Conservation (phyloP, 35 echinoderm and acorn worm genomes). For the Antedon bifida region DNA sequence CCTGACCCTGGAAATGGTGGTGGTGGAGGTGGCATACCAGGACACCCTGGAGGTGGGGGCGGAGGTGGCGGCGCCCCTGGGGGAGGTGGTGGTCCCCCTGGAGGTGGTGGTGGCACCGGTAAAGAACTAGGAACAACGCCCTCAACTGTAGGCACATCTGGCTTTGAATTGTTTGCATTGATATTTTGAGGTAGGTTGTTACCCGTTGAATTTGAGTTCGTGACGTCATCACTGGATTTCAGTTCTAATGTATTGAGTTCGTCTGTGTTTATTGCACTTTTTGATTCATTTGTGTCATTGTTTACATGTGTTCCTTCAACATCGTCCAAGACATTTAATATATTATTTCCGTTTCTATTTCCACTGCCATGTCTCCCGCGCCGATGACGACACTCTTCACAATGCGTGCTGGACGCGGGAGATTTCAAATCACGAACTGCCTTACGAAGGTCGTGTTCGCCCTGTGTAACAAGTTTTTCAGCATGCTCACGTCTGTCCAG, state of each 20-base stretch:
- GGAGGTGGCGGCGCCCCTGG: conserved; percentile 41
- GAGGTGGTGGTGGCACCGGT: neutral
- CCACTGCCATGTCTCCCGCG: neutral
- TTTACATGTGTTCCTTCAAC: neutral
- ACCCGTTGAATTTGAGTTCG: neutral
- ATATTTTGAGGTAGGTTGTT: neutral
- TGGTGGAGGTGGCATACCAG: conserved; percentile 37
- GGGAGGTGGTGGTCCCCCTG: conserved; percentile 20
- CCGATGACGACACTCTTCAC: conserved; percentile 1
- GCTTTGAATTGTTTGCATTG: neutral
- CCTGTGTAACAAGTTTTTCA: conserved; percentile 36
- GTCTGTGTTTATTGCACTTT: conserved; percentile 4
- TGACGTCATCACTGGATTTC: neutral
- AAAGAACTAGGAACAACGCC: conserved; percentile 6
- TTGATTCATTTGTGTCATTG: neutral
- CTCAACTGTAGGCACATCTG: neutral
- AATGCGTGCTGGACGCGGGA: neutral
- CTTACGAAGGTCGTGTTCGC: conserved; percentile 54
- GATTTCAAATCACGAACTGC: conserved; percentile 23
- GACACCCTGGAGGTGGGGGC: conserved; percentile 39
- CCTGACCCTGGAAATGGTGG: conserved; percentile 39
- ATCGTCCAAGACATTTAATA: neutral
- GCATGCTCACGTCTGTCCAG: conserved; percentile 67
- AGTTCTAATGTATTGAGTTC: neutral
- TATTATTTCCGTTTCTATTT: neutral